Percentiles rank a stretch among this genome's conserved stretches.
These are phyloP conservation scores for Mobula birostris DNA, from an alignment of 2,113 vertebrate genomes.

Conservation along the genomic window DNA sequence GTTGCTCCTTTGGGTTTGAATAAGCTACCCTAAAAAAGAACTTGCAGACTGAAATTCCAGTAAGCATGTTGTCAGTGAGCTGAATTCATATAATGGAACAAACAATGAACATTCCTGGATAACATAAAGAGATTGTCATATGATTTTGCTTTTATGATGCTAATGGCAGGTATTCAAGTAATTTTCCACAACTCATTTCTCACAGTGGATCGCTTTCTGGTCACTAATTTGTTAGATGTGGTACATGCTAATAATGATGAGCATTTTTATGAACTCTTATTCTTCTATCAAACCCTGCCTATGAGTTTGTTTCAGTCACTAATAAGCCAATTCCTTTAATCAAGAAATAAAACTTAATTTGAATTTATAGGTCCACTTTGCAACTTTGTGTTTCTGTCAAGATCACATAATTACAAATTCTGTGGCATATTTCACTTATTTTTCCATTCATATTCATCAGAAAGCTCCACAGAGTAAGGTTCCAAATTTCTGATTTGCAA, in stretches of 20 bases:
- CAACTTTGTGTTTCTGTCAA: not conserved
- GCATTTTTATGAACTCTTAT: no score
- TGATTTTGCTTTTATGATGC: no score
- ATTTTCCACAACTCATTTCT: no score
- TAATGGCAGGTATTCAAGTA: no score
- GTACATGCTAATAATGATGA: no score
- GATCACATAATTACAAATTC: not conserved
- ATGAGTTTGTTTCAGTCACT: not conserved
- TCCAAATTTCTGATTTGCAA: not conserved
- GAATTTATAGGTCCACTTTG: not conserved
- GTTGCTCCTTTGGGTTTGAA: not conserved
- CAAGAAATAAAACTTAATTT: not conserved
- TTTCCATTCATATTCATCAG: not conserved
- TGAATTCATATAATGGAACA: not conserved
- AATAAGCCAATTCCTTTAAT: not conserved
- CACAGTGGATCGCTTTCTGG: no score
- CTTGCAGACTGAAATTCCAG: not conserved
- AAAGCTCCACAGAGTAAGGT: not conserved
- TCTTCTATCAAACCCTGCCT: not conserved
- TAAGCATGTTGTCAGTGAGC: not conserved
- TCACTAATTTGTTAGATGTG: no score
- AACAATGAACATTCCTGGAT: not conserved
- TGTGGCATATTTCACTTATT: not conserved
- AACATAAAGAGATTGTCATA: no score
- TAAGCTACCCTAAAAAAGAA: not conserved